phyloP scores from a whole-genome alignment of 2,888 invertebrate species.

The Amphipoea oculea region DNA sequence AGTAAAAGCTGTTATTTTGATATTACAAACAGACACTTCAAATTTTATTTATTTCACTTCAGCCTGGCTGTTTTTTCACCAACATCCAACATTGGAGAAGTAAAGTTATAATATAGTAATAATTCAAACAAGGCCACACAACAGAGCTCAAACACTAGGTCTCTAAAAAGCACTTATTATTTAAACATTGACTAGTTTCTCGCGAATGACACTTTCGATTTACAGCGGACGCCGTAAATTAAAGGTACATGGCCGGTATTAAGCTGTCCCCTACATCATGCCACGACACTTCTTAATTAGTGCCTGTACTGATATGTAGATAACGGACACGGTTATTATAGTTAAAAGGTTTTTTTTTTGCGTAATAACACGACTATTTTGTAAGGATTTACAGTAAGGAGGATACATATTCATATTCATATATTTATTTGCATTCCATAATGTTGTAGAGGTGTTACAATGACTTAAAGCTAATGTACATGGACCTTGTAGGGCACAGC shows the following conservation, averaged over 20 bases:
- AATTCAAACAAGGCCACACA: slow-evolving; percentile 5
- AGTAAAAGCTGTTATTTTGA: too few relatives aligned
- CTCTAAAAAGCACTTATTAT: slow-evolving; percentile 32
- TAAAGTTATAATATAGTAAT: neutral
- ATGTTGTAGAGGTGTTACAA: too few relatives aligned
- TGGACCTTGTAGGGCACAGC: too few relatives aligned
- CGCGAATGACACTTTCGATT: slow-evolving; percentile 62
- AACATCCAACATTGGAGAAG: too few relatives aligned
- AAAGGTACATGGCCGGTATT: slow-evolving; percentile 52
- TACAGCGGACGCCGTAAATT: slow-evolving; percentile 61
- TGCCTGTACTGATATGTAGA: slow-evolving; percentile 54
- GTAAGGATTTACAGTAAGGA: neutral
- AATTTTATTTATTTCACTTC: too few relatives aligned
- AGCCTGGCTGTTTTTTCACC: too few relatives aligned
- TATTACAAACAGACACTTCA: too few relatives aligned
- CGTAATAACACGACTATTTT: neutral
- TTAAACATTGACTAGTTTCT: slow-evolving; percentile 41
- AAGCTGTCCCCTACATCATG: slow-evolving; percentile 63
- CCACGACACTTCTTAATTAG: slow-evolving; percentile 63
- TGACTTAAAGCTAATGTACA: too few relatives aligned
- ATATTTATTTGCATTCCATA: too few relatives aligned
- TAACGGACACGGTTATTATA: slow-evolving; percentile 34
- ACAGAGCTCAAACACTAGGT: neutral
- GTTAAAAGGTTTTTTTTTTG: slow-evolving; percentile 16
- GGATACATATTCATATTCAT: too few relatives aligned